phyloP scores from a whole-genome alignment of 1,140 invertebrate species.

The Drosophila nigromelanica region DNA sequence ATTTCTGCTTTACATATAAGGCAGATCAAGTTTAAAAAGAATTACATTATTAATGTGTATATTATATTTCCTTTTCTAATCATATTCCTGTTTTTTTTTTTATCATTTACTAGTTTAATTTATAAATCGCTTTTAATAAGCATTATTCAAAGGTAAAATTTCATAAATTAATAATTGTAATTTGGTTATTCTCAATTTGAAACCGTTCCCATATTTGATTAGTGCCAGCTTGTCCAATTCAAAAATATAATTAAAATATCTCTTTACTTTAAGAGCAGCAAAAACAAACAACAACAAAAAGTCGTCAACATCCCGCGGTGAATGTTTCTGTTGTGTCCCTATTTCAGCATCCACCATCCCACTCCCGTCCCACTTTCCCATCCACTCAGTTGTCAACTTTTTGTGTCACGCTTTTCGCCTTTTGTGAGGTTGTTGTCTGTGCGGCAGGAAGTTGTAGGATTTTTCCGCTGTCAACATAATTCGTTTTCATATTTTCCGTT shows the following conservation, averaged over 20 bases:
- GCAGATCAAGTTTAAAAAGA: no score
- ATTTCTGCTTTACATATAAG: no score
- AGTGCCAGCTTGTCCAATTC: not conserved
- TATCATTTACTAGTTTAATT: not conserved
- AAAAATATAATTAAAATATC: conserved; percentile 72
- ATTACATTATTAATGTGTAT: no score
- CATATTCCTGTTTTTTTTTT: not conserved
- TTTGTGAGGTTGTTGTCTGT: conserved; percentile 50
- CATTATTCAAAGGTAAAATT: conserved; percentile 12
- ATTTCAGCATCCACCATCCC: conserved; percentile 6
- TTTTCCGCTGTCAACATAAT: conserved; percentile 83
- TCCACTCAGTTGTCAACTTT: conserved; percentile 36
- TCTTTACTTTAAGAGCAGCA: conserved; percentile 40
- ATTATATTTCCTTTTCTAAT: no score
- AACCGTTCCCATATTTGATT: not conserved
- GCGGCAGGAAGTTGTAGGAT: conserved; percentile 79
- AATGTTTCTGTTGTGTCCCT: conserved; percentile 57
- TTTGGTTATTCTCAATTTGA: no score
- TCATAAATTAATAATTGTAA: not conserved
- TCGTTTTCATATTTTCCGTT: conserved; percentile 81
- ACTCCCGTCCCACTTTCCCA: conserved; percentile 6
- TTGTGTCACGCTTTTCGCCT: conserved; percentile 53
- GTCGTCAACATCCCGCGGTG: conserved; percentile 63
- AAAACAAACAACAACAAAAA: conserved; percentile 23
- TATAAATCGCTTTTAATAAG: not conserved